A percentile compares a stretch with the other conserved stretches of the same genome.
These are phyloP conservation scores for Malurus melanocephalus DNA, from an alignment of 2,113 vertebrate genomes.

Conservation along the genomic window DNA sequence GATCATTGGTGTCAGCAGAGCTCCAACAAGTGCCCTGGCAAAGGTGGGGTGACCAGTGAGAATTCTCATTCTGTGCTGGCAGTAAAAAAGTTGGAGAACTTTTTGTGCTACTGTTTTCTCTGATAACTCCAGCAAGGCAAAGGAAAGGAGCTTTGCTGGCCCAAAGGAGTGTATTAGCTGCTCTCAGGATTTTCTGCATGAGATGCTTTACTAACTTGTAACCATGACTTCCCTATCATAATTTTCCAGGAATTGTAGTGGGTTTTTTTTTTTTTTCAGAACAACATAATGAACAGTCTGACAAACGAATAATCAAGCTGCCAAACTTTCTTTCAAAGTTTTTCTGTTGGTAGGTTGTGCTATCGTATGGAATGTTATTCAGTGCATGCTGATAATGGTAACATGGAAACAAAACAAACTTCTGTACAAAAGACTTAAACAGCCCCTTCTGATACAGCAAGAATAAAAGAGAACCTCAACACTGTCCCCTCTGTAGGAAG, in stretches of 20 bases:
- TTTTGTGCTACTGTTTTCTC: not conserved
- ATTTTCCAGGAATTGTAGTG: not conserved
- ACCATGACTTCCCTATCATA: not conserved
- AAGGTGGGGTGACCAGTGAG: not conserved
- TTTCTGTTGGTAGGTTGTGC: not conserved
- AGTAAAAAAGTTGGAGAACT: not conserved
- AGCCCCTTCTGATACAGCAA: not conserved
- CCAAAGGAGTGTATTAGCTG: not conserved
- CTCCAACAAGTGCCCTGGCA: not conserved
- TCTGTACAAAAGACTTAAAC: not conserved
- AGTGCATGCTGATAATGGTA: not conserved
- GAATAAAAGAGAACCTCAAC: not conserved
- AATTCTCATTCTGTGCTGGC: not conserved
- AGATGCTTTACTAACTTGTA: not conserved
- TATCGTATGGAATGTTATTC: not conserved
- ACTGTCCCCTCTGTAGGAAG: not conserved
- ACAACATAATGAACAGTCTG: not conserved
- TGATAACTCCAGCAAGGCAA: not conserved
- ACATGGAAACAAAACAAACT: not conserved
- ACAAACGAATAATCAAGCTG: not conserved
- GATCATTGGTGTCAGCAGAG: rapidly evolving
- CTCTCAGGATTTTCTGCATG: not conserved
- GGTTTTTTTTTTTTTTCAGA: not conserved
- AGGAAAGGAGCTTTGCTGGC: not conserved
- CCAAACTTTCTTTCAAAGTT: not conserved